These are phyloP conservation scores for Anastrepha ludens DNA, from an alignment of 1,140 invertebrate genomes.

Conservation along the genomic window DNA sequence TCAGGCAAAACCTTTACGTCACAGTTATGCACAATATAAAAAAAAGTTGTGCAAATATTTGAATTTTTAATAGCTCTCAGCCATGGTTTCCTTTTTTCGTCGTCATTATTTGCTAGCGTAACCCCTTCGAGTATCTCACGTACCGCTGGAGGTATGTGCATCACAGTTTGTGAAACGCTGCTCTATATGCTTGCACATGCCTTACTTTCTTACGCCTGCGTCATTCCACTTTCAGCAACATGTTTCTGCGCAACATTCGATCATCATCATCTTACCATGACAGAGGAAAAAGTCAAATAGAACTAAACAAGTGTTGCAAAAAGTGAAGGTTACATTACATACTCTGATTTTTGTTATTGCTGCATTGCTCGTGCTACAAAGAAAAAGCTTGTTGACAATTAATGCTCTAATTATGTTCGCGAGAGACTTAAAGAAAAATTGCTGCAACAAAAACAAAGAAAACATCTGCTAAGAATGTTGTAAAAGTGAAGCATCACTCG, in stretches of 20 bases:
- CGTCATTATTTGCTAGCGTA: no score
- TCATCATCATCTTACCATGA: conserved; percentile 6
- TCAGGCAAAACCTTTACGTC: no score
- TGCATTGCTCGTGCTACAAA: conserved; percentile 52
- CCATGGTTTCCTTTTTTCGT: no score
- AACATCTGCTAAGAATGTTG: conserved; percentile 34
- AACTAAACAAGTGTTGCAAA: conserved; percentile 54
- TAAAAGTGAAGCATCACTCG: conserved; percentile 36
- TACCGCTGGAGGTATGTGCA: no score
- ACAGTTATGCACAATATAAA: no score
- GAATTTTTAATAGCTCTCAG: no score
- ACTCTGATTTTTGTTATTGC: conserved; percentile 59
- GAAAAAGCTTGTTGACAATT: conserved; percentile 62
- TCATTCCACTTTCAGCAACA: background rate
- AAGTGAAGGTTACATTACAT: conserved; percentile 70
- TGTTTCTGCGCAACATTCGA: background rate
- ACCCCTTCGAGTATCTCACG: no score
- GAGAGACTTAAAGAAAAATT: background rate
- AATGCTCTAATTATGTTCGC: conserved; percentile 72
- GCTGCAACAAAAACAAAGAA: conserved; percentile 5
- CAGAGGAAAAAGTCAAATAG: background rate
- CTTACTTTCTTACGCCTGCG: no score
- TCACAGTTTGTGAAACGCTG: no score
- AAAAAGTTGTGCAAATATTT: no score
- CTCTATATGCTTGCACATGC: no score